These are phyloP conservation scores for Myrmecobius fasciatus DNA, from an alignment of 2,113 vertebrate species.

Conservation along the genomic window DNA sequence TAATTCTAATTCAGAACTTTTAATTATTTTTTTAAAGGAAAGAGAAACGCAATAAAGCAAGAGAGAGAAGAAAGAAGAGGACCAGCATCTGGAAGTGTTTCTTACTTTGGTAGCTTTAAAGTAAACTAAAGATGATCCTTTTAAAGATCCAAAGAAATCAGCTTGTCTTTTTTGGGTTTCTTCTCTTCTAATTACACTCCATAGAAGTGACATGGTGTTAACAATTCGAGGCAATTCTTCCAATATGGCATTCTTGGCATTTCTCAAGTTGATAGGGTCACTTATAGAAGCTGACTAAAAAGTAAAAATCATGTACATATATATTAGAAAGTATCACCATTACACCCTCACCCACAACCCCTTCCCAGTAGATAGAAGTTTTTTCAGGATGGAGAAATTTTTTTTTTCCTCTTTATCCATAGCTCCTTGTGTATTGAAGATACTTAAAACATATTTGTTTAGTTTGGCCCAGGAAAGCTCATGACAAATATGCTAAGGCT, in stretches of 20 bases:
- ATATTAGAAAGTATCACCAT: not conserved
- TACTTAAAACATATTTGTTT: not conserved
- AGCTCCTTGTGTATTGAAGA: not conserved
- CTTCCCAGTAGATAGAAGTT: not conserved
- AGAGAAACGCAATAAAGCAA: not conserved
- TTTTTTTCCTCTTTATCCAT: not conserved
- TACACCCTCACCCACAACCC: not conserved
- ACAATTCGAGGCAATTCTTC: slow-evolving; percentile 93
- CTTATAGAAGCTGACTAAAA: slow-evolving; percentile 82
- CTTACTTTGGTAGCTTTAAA: slow-evolving; percentile 95
- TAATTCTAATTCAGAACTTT: not conserved
- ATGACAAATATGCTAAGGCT: not conserved
- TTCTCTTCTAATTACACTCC: slow-evolving; percentile 90
- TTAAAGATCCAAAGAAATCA: slow-evolving; percentile 86
- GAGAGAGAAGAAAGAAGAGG: not conserved
- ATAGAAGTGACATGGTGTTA: slow-evolving; percentile 92
- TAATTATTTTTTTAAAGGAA: not conserved
- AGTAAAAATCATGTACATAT: not conserved
- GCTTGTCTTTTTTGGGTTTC: slow-evolving; percentile 87
- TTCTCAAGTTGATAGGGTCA: slow-evolving; percentile 90
- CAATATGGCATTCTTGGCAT: slow-evolving; percentile 92
- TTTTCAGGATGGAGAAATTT: not conserved
- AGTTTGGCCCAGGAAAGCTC: not conserved
- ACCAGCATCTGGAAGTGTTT: not conserved
- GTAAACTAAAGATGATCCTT: slow-evolving; percentile 91